Conservation (phyloP, 2,113 vertebrate genomes). For the Brienomyrus longianalis region DNA sequence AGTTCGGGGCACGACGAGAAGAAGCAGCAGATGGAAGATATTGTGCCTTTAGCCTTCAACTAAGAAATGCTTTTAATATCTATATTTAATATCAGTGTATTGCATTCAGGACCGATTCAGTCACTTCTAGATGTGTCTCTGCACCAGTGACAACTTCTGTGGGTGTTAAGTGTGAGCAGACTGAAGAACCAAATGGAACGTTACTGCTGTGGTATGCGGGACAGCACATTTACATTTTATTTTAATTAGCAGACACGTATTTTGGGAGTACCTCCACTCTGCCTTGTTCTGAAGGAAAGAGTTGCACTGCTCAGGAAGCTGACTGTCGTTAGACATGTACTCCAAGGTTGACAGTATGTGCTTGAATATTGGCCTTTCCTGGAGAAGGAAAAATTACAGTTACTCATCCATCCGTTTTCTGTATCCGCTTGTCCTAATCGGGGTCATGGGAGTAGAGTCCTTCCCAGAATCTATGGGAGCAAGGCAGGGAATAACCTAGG, state of each 20-base stretch:
- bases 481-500: neutral
- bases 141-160: neutral
- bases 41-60: slow-evolving; percentile 6
- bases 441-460: neutral
- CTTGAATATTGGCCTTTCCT: slow-evolving; percentile 91
- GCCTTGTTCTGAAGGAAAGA: slow-evolving; percentile 97
- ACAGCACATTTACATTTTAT: neutral
- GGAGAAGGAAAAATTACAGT: slow-evolving; percentile 27
- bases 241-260: neutral
- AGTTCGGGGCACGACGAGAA: neutral
- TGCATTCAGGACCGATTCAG: neutral
- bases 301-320: slow-evolving; percentile 91
- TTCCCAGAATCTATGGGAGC: neutral
- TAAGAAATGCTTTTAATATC: slow-evolving; percentile 6
- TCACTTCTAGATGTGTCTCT: neutral
- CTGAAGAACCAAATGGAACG: neutral
- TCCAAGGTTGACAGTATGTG: slow-evolving; percentile 89
- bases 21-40: neutral
- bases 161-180: neutral
- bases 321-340: slow-evolving; percentile 89
- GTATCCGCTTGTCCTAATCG: neutral
- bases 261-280: slow-evolving; percentile 83
- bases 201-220: neutral
- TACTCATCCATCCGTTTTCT: neutral
- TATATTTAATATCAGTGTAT: slow-evolving; percentile 11